phyloP scores from a whole-genome alignment of 2,113 vertebrate species.

The Tupaia tana region DNA sequence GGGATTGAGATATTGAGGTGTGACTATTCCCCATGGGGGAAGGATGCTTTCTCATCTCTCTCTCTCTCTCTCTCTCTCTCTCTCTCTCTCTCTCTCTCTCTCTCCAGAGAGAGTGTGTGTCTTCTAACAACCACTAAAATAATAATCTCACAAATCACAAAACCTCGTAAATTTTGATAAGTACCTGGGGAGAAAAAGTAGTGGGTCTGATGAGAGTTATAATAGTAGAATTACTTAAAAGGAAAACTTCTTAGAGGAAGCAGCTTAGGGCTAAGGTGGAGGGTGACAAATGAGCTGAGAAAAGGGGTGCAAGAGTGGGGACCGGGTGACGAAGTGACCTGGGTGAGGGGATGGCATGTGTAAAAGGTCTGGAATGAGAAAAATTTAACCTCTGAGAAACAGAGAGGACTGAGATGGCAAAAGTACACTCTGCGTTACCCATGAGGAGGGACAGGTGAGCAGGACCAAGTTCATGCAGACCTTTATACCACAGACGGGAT shows the following conservation, averaged over 20 bases:
- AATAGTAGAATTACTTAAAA: neutral
- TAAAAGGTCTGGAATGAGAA: neutral
- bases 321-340: neutral
- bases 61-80: too few species aligned
- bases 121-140: too few species aligned
- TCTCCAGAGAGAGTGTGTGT: too few species aligned
- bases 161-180: neutral
- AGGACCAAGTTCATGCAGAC: neutral
- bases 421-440: neutral
- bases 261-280: neutral
- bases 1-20: too few species aligned
- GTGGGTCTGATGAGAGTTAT: neutral
- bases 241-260: constrained; percentile 4
- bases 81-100: too few species aligned
- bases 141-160: too few species aligned
- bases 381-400: neutral
- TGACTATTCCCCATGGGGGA: too few species aligned
- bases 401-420: neutral
- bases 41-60: too few species aligned
- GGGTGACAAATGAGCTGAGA: neutral
- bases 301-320: neutral
- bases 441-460: neutral
- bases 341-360: neutral
- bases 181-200: neutral
- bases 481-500: neutral